Conservation (phyloP, 2,888 invertebrate species). For the Nasonovia ribisnigri region DNA sequence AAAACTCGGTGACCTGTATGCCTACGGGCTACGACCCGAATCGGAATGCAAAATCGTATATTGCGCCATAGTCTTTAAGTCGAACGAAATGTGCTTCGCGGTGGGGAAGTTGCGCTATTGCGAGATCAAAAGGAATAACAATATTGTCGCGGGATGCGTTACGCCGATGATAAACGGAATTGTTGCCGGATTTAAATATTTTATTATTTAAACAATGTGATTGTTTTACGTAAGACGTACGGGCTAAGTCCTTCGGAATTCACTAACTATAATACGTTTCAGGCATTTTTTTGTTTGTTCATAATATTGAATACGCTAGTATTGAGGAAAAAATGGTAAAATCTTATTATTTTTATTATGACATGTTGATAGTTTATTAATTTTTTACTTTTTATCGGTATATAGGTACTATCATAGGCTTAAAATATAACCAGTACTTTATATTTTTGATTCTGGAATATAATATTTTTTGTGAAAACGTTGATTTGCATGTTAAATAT, state of each 20-base stretch:
- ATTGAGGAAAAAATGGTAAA: not conserved
- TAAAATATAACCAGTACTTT: not conserved
- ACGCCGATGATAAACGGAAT: not conserved
- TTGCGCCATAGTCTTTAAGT: not conserved
- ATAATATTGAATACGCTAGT: not conserved
- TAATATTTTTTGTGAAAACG: not conserved
- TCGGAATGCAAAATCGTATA: not conserved
- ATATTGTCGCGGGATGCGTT: not conserved
- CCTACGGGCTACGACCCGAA: not conserved
- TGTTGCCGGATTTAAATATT: not conserved
- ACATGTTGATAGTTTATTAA: not conserved
- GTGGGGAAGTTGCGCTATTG: not conserved
- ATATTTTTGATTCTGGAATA: not conserved
- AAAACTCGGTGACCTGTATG: slow-evolving; percentile 24
- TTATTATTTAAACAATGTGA: not conserved
- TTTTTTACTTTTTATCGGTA: not conserved
- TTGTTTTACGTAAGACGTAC: not conserved
- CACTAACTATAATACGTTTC: not conserved
- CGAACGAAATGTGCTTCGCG: not conserved
- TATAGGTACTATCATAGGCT: not conserved
- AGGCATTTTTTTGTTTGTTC: not conserved
- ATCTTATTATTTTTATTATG: not conserved
- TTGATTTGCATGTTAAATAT: not conserved
- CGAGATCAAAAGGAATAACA: not conserved
- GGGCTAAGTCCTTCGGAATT: not conserved